A percentile compares a stretch with the other conserved stretches of the same genome.
Conservation (phyloP, 2,113 vertebrate genomes). For the Myotis brandtii region DNA sequence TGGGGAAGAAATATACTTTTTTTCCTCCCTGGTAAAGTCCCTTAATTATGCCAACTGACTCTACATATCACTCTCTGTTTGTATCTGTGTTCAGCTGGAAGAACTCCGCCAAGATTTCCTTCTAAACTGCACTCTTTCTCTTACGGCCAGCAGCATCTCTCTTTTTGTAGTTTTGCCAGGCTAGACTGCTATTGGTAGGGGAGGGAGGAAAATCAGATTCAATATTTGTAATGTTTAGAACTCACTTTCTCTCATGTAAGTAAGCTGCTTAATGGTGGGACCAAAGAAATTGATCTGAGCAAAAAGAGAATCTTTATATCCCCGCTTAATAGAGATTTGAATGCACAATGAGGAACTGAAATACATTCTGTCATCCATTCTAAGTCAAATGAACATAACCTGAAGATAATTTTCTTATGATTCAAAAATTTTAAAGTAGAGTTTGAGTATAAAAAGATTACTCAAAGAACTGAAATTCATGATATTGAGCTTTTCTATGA, state of each 20-base stretch:
- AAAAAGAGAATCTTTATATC: conserved; percentile 70
- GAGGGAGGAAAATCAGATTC: conserved; percentile 33
- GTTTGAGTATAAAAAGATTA: conserved; percentile 61
- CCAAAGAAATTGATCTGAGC: conserved; percentile 60
- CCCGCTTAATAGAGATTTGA: conserved; percentile 60
- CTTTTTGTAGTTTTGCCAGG: neutral
- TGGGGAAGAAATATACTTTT: neutral
- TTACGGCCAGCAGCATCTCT: neutral
- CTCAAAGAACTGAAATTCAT: conserved; percentile 60
- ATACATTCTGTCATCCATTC: conserved; percentile 73
- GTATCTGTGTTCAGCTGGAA: neutral
- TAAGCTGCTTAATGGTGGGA: conserved; percentile 60
- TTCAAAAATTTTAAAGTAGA: conserved; percentile 67
- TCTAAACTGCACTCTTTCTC: neutral
- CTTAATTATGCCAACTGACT: neutral
- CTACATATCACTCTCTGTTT: neutral
- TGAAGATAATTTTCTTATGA: conserved; percentile 69
- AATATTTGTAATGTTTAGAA: conserved; percentile 66
- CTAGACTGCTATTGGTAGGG: neutral
- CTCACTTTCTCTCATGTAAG: conserved; percentile 61
- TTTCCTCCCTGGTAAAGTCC: fast-evolving
- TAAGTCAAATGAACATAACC: conserved; percentile 65
- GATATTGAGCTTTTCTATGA: conserved; percentile 47
- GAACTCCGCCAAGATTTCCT: neutral
- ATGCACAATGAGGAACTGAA: conserved; percentile 65